Evolutionary conservation across 2,888 invertebrate species (phyloP), one percentile per base, ranked within the genome.

Genomic region (Microchrysa polita): DNA sequence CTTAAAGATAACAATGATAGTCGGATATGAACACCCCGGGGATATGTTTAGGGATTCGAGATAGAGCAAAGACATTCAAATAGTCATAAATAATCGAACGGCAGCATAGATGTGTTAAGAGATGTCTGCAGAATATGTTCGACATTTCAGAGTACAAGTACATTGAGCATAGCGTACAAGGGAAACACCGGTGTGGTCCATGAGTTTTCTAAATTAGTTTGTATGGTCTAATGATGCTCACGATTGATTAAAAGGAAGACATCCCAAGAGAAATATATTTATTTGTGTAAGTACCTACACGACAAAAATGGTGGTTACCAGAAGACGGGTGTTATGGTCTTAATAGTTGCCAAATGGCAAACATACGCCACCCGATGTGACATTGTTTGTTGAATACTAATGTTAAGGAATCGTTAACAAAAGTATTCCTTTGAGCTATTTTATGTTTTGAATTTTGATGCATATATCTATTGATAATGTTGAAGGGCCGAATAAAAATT

Each of bases 361-460:
- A 72, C 52, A 74, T 71, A 52, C 52, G 71, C 74, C 74, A 74
- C 74, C 74, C 74, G 74, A 74, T 61, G 74, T 27, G 74, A 22
- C 71, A 74, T 63, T 69, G 69, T 71, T 74, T 60, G 69, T 71
- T 71, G 74, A 71, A 74, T 74, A 71, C 71, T 74, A 74, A 74
- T 71, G 74, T 60, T 61, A 71, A 34, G 7, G 4, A 34, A 34
- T 5, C 27, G 7, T 5, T 2, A 7, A 34, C 7, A 34, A 34
- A 34, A 34, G 27, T 34, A 5, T 34, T 34, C 27, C 27, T 34
- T 34, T 5, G 27, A 34, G 27, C 27, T 5, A 34, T 34, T 34
- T 34, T 7, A 34, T 34, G 27, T 7, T 5, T 2, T 5, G 2
- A 7, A 2, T 7, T 34, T 34, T 34, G 27, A 34, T 5, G 27